Base-by-base conservation (phyloP, 2,797 vertebrate genomes). In the Geotrypetes seraphini region DNA sequence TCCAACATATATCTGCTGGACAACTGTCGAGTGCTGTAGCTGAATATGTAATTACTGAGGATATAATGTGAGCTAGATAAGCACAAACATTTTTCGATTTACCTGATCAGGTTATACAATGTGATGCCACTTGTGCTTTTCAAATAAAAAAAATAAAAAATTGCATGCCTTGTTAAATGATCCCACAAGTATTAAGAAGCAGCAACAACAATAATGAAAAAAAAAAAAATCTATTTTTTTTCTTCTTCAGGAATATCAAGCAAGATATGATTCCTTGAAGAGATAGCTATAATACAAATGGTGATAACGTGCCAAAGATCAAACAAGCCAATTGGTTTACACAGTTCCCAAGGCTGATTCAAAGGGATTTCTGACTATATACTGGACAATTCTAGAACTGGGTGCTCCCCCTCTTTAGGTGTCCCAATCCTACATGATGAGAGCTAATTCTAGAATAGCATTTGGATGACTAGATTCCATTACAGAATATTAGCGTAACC, bases 1-100 rank as follows among this genome's bases (percentile, higher is more conserved):
- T 29, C 12, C 10, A 3, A 1, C 5, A 2, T 3, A 4, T 0
- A 20, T 4, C 10, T 15, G 25, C 47, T 42, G n/a, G n/a, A n/a
- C n/a, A n/a, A n/a, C n/a, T n/a, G n/a, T n/a, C n/a, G n/a, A n/a
- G n/a, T n/a, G n/a, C n/a, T n/a, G n/a, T n/a, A 7, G 10, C 1
- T 16, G 8, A 5, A 6, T 19, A 24, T 3, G 7, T 14, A 35
- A 5, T 19, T 14, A 8, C 2, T 44, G 1, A 8, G n/a, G 12
- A 21, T 17, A 15, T 6, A 22, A 26, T 19, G 22, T 35, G 18
- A n/a, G 1, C 6, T 35, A 16, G 30, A 14, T 16, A 34, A 19
- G 4, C 7, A 14, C 17, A 19, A n/a, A n/a, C n/a, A n/a, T n/a
- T n/a, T n/a, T n/a, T n/a, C n/a, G n/a, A n/a, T n/a, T n/a, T n/a